Percentiles rank a stretch among this genome's conserved stretches.
phyloP scores from a whole-genome alignment of 53 echinoderm and acorn worm species.

The Patiria pectinifera region DNA sequence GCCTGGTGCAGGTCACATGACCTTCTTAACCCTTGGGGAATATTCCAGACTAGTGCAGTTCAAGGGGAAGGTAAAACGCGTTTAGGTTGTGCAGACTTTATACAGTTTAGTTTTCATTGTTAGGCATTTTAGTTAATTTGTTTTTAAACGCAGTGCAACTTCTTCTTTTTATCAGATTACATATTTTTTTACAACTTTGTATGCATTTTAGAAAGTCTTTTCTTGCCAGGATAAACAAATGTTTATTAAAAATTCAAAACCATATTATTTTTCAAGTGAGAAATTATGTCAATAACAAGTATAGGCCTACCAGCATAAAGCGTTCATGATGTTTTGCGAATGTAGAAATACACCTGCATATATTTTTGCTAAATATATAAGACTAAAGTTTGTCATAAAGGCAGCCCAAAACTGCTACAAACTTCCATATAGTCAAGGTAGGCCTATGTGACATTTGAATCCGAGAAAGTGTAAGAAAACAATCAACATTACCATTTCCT shows the following conservation, averaged over 20 bases:
- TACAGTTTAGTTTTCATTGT: background rate
- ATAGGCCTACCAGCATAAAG: too few species aligned
- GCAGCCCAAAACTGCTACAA: too few species aligned
- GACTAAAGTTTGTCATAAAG: too few species aligned
- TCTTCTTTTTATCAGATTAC: background rate
- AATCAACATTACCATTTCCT: slow-evolving; percentile 37
- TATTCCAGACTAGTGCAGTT: slow-evolving; percentile 12
- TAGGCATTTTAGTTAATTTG: background rate
- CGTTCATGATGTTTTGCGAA: background rate
- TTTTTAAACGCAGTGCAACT: background rate
- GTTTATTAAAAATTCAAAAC: too few species aligned
- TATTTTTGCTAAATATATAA: background rate
- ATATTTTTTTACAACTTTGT: too few species aligned
- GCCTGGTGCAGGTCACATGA: slow-evolving; percentile 41
- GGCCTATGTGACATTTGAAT: background rate
- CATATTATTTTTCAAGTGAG: too few species aligned
- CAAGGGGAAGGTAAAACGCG: background rate
- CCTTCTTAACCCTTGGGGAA: slow-evolving; percentile 43
- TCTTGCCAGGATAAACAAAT: too few species aligned
- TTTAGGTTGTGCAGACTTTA: background rate
- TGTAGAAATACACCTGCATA: background rate
- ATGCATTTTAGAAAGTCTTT: too few species aligned
- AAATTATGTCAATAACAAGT: too few species aligned
- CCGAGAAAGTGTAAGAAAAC: background rate
- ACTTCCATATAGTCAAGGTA: too few species aligned